Base-by-base conservation (phyloP, 2,797 vertebrate species). In the Bovichtus variegatus region DNA sequence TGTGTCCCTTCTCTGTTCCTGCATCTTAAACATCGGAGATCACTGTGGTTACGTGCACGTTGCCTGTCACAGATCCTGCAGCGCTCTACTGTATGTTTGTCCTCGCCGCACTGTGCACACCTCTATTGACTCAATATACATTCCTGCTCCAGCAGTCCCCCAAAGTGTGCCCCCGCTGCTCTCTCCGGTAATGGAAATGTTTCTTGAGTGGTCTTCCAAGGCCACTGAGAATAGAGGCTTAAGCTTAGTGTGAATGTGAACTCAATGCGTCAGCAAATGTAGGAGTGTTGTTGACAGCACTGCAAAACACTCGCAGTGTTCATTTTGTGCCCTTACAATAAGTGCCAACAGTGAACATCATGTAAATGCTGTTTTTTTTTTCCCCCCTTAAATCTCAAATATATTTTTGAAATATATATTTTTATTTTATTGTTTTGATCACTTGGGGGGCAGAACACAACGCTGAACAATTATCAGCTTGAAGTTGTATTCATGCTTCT, bases 101-200 rank as follows among this genome's bases (percentile, higher is more conserved):
- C 62, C 46, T 60, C n/a, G 38, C 63, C 54, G 75, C 60, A 53
- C 71, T 63, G 50, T 80, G 74, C 77, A 59, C 69, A 59, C 61
- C 74, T 85, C 47, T 78, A 57, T 78, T 76, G 65, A 91, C 85
- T 86, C 67, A 67, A 81, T 81, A 76, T 83, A 78, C 68, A 71
- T 77, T 31, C 71, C 51, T 46, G 49, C 76, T 68, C 40, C 73
- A 51, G 64, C 16, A 2, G 29, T 18, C 40, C 63, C 61, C 21
- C 46, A 36, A 50, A 84, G 59, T 46, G 55, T 57, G 59, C 51
- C 65, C n/a, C 71, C 1, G 13, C 62, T 76, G 71, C 44, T 72
- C 38, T 77, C 63, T 60, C 23, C 11, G 0, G 29, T 84, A 81
- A 82, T 85, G 73, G 81, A 81, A 83, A 84, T 87, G 70, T 53